Conservation (phyloP, 2,888 invertebrate genomes). For the Orgyia antiqua region DNA sequence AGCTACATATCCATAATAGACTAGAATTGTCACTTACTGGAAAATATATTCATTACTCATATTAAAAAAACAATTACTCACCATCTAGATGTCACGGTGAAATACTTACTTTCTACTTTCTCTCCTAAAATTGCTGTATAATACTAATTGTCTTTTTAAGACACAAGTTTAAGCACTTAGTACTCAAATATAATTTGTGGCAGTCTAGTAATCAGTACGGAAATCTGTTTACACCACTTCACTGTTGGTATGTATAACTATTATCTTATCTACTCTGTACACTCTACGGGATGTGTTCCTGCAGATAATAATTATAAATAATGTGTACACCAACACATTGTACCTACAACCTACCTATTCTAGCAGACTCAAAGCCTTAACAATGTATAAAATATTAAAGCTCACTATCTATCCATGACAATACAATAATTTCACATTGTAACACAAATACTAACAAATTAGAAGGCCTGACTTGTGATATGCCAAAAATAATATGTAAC, state of each 20-base stretch:
- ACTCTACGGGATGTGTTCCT: slow-evolving; percentile 29
- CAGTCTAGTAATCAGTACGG: slow-evolving; percentile 32
- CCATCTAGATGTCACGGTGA: slow-evolving; percentile 35
- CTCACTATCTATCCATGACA: slow-evolving; percentile 33
- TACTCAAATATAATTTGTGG: slow-evolving; percentile 43
- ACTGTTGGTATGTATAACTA: slow-evolving; percentile 16
- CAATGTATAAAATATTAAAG: slow-evolving; percentile 46
- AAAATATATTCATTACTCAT: slow-evolving; percentile 13
- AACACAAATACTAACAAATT: slow-evolving; percentile 37
- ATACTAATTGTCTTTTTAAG: slow-evolving; percentile 30
- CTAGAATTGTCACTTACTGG: too few species aligned
- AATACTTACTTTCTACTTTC: slow-evolving; percentile 55
- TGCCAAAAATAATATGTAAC: slow-evolving; percentile 54
- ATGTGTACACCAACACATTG: slow-evolving; percentile 8
- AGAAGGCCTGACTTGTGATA: slow-evolving; percentile 43
- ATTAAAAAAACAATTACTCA: slow-evolving; percentile 35
- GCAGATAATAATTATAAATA: slow-evolving; percentile 24
- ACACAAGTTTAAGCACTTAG: slow-evolving; percentile 35
- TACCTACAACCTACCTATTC: slow-evolving; percentile 24
- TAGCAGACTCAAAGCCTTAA: slow-evolving; percentile 51
- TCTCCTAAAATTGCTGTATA: slow-evolving; percentile 40
- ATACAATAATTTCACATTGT: slow-evolving; percentile 29
- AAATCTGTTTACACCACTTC: slow-evolving; percentile 21
- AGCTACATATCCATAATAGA: too few species aligned
- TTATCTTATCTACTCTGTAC: slow-evolving; percentile 44